These are phyloP conservation scores for Adelosebastes latens DNA, from an alignment of 2,797 vertebrate genomes.

Conservation along the genomic window DNA sequence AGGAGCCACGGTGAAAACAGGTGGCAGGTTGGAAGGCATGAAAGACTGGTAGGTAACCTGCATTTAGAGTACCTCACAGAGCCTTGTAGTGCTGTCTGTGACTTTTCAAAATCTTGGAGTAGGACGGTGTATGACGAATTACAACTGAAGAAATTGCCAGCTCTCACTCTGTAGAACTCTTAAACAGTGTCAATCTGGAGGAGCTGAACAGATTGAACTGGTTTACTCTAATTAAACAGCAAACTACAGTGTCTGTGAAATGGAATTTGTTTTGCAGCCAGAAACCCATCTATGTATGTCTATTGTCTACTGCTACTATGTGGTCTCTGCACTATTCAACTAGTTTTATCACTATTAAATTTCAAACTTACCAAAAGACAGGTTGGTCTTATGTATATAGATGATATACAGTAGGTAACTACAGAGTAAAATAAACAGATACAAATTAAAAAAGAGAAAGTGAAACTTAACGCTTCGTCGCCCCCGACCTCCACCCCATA, in stretches of 20 bases:
- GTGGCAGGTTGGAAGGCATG: neutral
- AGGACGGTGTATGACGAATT: slow-evolving; percentile 21
- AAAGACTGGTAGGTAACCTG: neutral
- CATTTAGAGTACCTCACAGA: neutral
- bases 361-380: neutral
- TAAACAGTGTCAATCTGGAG: slow-evolving; percentile 39
- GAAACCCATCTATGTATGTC: neutral
- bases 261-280: slow-evolving; percentile 1
- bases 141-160: slow-evolving; percentile 11
- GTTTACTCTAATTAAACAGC: slow-evolving; percentile 46
- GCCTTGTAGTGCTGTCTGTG: neutral
- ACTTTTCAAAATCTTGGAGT: slow-evolving; percentile 11
- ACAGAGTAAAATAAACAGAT: neutral
- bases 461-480: too few relatives aligned
- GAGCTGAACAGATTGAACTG: slow-evolving; percentile 25
- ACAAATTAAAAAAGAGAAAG: too few relatives aligned
- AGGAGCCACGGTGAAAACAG: neutral
- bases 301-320: neutral
- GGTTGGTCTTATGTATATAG: neutral
- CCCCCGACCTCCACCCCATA: too few relatives aligned
- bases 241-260: slow-evolving; percentile 22
- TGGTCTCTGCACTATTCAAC: neutral
- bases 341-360: neutral
- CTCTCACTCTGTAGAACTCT: slow-evolving; percentile 13
- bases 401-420: neutral